Evolutionary conservation across 2,113 vertebrate species (phyloP), one percentile per base, ranked within the genome.

Genomic region (Chaetodon trifascialis): DNA sequence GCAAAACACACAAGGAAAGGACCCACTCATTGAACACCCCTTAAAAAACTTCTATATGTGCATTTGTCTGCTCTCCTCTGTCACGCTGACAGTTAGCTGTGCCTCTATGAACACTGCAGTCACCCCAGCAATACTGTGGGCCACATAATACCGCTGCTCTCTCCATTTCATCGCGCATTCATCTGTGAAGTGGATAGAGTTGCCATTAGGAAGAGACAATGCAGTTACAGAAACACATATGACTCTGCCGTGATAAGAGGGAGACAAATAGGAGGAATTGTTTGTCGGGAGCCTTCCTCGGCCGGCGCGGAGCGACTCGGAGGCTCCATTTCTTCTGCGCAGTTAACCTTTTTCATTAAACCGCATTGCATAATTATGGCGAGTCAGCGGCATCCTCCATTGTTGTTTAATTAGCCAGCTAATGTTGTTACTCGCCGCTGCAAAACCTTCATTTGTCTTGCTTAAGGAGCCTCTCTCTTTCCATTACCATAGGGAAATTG

Each of bases 331-430:
- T 79, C 91, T 94, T 94, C 92, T 76, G 91, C 88, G 21, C 91
- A 84, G 92, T 95, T 94, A 93, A 94, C 92, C 91, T 93, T 91
- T 88, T 95, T 92, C 90, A 93, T 94, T 93, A 94, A 92, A 92
- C 86, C 85, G 70, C 82, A 89, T 91, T 87, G 86, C 91, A 87
- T 93, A 92, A 94, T 94, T 92, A 94, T 74, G 78, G 88, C 76
- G 74, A 68, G 86, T 93, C 90, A 58, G 80, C 76, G 59, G 92
- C 94, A 89, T 95, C 92, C 92, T 90, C 91, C 83, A 91, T 93
- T 95, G 94, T 94, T 94, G 94, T 95, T 95, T 95, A 95, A 96
- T 95, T 95, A 95, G 92, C 94, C 94, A 94, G 94, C 91, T 95
- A 96, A 95, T 95, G 94, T 94, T 94, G 93, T 96, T 96, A 95